These are phyloP conservation scores for Sciaenops ocellatus DNA, from an alignment of 2,797 vertebrate species.

Conservation along the genomic window DNA sequence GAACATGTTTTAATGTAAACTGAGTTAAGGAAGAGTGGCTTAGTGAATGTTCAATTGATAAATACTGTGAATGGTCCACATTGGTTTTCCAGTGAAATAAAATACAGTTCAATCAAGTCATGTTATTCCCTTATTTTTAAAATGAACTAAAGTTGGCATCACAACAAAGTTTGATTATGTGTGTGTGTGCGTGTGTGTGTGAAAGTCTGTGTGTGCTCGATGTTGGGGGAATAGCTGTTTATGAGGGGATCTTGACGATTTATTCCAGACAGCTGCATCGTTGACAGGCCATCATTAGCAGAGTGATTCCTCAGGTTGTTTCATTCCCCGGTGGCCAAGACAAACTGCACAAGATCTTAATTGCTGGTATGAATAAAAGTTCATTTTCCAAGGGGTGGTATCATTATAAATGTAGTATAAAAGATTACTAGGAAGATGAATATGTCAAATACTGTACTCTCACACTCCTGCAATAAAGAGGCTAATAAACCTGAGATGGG, in stretches of 20 bases:
- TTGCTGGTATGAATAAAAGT: slow-evolving; percentile 88
- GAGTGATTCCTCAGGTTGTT: slow-evolving; percentile 86
- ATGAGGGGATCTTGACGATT: slow-evolving; percentile 84
- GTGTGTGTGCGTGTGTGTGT: slow-evolving; percentile 15
- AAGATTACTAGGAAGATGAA: slow-evolving; percentile 79
- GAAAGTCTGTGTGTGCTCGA: slow-evolving; percentile 50
- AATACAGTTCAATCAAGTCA: not conserved
- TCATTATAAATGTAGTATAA: slow-evolving; percentile 80
- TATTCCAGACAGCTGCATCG: slow-evolving; percentile 90
- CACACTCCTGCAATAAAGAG: slow-evolving; percentile 75
- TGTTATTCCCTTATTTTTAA: not conserved
- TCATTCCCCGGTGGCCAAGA: slow-evolving; percentile 84
- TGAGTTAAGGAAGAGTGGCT: not conserved
- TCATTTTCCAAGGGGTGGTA: slow-evolving; percentile 81
- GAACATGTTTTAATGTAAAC: not conserved
- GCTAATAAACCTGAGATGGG: slow-evolving; percentile 78
- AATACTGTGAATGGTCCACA: not conserved
- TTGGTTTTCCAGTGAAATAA: not conserved
- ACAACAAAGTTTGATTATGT: slow-evolving; percentile 59
- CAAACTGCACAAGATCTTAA: slow-evolving; percentile 87
- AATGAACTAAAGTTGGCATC: slow-evolving; percentile 55
- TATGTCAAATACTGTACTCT: slow-evolving; percentile 79
- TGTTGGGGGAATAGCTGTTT: slow-evolving; percentile 86
- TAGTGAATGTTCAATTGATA: not conserved
- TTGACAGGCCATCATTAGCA: slow-evolving; percentile 90